Conservation (phyloP, 1,140 invertebrate genomes). For the Phocides pigmalion region DNA sequence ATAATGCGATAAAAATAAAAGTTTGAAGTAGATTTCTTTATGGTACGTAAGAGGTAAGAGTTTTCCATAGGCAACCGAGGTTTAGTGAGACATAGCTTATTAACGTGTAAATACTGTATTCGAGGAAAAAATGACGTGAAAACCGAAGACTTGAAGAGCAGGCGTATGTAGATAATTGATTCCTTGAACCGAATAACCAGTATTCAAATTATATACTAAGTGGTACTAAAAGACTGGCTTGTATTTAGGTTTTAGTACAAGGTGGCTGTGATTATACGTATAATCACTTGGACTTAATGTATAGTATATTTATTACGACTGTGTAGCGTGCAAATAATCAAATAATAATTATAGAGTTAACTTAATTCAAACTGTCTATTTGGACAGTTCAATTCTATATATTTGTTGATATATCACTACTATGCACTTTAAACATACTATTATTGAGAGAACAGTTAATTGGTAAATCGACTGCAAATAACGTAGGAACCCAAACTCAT, state of each 20-base stretch:
- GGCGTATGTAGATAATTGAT: constrained; percentile 24
- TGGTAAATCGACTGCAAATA: no score
- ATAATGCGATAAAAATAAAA: no score
- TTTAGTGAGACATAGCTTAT: not conserved
- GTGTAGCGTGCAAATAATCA: no score
- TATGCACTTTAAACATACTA: no score
- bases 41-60: no score
- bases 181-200: constrained; percentile 63
- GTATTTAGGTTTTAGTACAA: constrained; percentile 67
- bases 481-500: no score
- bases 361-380: no score
- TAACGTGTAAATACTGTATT: not conserved
- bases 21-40: no score
- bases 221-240: constrained; percentile 40
- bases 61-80: not conserved
- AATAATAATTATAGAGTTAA: no score
- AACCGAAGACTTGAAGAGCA: not conserved
- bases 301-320: not conserved
- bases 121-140: constrained; percentile 5
- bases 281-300: not conserved
- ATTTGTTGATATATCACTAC: no score
- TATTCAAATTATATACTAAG: constrained; percentile 55
- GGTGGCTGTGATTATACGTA: constrained; percentile 44
- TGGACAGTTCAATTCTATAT: no score
- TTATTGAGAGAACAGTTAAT: no score